These are phyloP conservation scores for Bubalus kerabau DNA, from an alignment of 2,113 vertebrate species.

Conservation along the genomic window DNA sequence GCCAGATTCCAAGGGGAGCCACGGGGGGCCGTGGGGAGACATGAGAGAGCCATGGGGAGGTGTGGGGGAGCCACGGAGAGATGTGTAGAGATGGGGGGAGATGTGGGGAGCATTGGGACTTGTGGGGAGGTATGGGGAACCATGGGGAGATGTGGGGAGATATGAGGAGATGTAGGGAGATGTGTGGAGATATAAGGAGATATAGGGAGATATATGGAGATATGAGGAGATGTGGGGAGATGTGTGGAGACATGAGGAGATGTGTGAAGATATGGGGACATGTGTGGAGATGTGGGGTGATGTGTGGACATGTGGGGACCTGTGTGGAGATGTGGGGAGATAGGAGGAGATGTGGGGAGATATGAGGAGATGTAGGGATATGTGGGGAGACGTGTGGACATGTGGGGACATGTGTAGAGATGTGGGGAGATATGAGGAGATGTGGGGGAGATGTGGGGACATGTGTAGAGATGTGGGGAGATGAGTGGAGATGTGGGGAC, in stretches of 20 bases:
- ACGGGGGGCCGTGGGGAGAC: background rate
- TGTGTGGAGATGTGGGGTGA: accelerated
- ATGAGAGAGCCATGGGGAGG: background rate
- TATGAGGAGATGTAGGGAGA: background rate
- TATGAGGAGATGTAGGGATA: accelerated
- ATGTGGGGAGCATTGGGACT: background rate
- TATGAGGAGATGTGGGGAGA: accelerated
- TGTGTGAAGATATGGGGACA: accelerated
- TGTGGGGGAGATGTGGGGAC: accelerated
- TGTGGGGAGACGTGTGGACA: too few species aligned
- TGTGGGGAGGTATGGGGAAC: too few species aligned
- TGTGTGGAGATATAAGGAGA: accelerated
- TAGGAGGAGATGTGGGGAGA: too few species aligned
- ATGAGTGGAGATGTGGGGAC: too few species aligned
- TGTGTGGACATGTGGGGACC: accelerated
- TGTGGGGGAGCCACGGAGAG: background rate
- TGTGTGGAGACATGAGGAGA: accelerated
- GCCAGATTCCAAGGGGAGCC: background rate
- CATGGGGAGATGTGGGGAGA: background rate
- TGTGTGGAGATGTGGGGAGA: accelerated
- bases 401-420: accelerated
- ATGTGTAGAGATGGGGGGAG: background rate
- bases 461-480: too few species aligned
- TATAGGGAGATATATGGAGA: accelerated
- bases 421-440: accelerated